These are phyloP conservation scores for Karalla daura DNA, from an alignment of 2,797 vertebrate species.

Conservation along the genomic window DNA sequence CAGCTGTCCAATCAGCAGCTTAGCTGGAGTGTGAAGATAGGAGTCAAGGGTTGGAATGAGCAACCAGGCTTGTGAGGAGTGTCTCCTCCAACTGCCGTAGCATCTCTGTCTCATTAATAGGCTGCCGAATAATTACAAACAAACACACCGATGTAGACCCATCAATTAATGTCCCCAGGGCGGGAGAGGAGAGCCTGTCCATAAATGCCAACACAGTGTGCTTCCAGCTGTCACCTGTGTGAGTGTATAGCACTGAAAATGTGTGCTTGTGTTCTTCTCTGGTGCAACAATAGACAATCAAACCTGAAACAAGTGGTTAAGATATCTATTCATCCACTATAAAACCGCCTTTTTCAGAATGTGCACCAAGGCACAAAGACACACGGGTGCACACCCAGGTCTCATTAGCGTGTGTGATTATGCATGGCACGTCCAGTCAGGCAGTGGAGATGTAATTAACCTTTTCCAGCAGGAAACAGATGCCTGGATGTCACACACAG, in stretches of 20 bases:
- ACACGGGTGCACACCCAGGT: slow-evolving; percentile 45
- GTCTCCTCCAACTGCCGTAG: slow-evolving; percentile 40
- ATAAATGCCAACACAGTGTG: slow-evolving; percentile 57
- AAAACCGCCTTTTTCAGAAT: slow-evolving; percentile 42
- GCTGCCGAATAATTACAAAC: slow-evolving; percentile 70
- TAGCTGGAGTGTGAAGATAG: slow-evolving; percentile 78
- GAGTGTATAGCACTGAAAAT: slow-evolving; percentile 32
- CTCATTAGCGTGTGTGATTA: slow-evolving; percentile 83
- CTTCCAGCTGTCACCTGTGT: slow-evolving; percentile 73
- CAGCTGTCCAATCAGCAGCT: slow-evolving; percentile 81
- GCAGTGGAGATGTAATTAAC: slow-evolving; percentile 85
- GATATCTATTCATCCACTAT: slow-evolving; percentile 50
- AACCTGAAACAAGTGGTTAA: slow-evolving; percentile 69
- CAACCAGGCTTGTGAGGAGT: slow-evolving; percentile 45
- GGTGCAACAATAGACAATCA: slow-evolving; percentile 59
- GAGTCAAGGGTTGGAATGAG: slow-evolving; percentile 73
- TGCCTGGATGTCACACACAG: slow-evolving; percentile 75
- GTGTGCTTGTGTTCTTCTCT: slow-evolving; percentile 20
- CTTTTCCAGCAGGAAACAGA: slow-evolving; percentile 86
- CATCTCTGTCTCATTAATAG: slow-evolving; percentile 57
- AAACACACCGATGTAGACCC: slow-evolving; percentile 44
- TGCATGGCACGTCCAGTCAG: slow-evolving; percentile 82
- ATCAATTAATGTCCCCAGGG: slow-evolving; percentile 61
- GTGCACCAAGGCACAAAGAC: slow-evolving; percentile 47
- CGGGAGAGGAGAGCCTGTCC: slow-evolving; percentile 50